A percentile compares a stretch with the other conserved stretches of the same genome.
These are phyloP conservation scores for Eulemur mongoz DNA, from an alignment of 2,797 vertebrate genomes.

Conservation along the genomic window DNA sequence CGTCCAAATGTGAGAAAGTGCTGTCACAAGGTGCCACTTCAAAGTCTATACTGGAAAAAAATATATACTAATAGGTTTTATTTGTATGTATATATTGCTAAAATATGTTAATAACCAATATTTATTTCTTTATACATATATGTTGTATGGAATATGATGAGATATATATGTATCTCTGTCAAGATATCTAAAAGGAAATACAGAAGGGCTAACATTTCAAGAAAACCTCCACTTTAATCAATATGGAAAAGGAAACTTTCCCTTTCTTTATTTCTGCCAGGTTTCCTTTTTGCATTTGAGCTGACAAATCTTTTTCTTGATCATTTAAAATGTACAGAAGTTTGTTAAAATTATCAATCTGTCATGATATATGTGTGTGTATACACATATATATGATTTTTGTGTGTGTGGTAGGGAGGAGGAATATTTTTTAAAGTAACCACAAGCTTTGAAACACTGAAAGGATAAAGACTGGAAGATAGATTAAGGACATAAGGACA, in stretches of 20 bases:
- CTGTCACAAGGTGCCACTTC: neutral
- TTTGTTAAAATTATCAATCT: neutral
- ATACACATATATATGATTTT: neutral
- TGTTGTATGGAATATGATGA: neutral
- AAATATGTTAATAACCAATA: neutral
- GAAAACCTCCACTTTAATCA: neutral
- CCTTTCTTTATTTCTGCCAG: neutral
- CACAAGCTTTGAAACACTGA: neutral
- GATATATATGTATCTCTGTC: neutral
- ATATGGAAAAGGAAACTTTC: neutral
- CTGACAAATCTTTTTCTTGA: neutral
- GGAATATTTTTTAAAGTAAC: neutral
- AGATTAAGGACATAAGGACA: neutral
- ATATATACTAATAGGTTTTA: neutral
- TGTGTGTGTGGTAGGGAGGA: neutral
- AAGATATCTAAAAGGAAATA: neutral
- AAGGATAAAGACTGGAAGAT: neutral
- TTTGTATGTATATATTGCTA: neutral
- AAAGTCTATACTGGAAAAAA: neutral
- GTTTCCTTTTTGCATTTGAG: neutral
- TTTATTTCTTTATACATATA: neutral
- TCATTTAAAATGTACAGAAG: neutral
- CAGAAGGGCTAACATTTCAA: neutral
- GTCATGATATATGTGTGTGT: neutral
- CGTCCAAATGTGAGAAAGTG: neutral